Conservation (phyloP, 2,113 vertebrate genomes). For the Burhinus bistriatus region DNA sequence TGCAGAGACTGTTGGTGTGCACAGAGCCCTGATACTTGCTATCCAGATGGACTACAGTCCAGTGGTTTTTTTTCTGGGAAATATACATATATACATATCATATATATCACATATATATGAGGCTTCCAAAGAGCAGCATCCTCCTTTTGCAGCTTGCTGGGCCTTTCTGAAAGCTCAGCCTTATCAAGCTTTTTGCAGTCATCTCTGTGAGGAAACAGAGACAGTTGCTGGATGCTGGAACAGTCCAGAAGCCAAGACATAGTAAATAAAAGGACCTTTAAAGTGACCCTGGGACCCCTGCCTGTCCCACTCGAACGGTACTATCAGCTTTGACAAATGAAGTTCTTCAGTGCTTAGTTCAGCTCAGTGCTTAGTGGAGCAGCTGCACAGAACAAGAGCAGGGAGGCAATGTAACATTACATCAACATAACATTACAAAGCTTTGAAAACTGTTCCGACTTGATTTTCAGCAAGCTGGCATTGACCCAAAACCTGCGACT, state of each 20-base stretch:
- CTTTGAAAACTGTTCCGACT: not conserved
- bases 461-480: not conserved
- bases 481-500: fast-evolving
- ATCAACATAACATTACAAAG: not conserved
- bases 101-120: not conserved
- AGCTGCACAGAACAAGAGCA: not conserved
- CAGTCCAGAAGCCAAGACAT: not conserved
- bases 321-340: not conserved
- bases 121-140: not conserved
- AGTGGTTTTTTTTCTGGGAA: not conserved
- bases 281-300: not conserved
- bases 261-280: not conserved
- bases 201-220: not conserved
- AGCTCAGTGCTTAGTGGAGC: not conserved
- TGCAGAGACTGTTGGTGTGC: not conserved
- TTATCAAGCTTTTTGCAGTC: not conserved
- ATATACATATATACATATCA: not conserved
- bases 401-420: not conserved
- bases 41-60: not conserved
- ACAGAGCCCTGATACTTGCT: not conserved
- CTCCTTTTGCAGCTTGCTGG: not conserved
- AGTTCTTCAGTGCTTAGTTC: not conserved
- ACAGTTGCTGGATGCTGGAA: not conserved
- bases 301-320: not conserved
- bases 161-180: not conserved